Conservation (phyloP, 2,888 invertebrate genomes). For the Nebria salina region DNA sequence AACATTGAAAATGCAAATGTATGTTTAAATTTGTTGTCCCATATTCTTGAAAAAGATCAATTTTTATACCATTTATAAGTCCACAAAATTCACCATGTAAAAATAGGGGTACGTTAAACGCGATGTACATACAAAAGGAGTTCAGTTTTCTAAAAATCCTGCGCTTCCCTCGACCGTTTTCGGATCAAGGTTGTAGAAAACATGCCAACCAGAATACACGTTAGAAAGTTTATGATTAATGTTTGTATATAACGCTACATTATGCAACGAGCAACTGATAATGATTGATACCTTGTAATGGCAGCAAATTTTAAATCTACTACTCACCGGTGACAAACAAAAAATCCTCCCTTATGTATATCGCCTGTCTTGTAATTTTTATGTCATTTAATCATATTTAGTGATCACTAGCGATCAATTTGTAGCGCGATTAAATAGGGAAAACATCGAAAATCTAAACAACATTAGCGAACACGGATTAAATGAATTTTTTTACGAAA, state of each 20-base stretch:
- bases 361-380: no score
- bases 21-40: no score
- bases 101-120: conserved; percentile 30
- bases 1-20: no score
- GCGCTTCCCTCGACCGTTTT: neutral
- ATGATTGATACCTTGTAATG: conserved; percentile 42
- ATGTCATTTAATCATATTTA: no score
- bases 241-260: conserved; percentile 44
- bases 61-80: conserved; percentile 36
- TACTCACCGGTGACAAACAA: neutral
- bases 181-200: neutral
- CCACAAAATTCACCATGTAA: conserved; percentile 40
- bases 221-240: conserved; percentile 46
- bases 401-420: no score
- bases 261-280: conserved; percentile 35
- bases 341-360: no score
- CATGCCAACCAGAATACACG: conserved; percentile 6
- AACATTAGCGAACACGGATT: no score
- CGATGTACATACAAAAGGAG: conserved; percentile 20
- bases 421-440: no score
- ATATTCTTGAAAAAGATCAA: neutral
- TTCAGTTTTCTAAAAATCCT: neutral
- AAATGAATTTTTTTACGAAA: no score
- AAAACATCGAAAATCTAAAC: no score
- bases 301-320: conserved; percentile 40